Evolutionary conservation across 2,797 vertebrate species (phyloP), one percentile per base, ranked within the genome.

Genomic region (Manis pentadactyla): DNA sequence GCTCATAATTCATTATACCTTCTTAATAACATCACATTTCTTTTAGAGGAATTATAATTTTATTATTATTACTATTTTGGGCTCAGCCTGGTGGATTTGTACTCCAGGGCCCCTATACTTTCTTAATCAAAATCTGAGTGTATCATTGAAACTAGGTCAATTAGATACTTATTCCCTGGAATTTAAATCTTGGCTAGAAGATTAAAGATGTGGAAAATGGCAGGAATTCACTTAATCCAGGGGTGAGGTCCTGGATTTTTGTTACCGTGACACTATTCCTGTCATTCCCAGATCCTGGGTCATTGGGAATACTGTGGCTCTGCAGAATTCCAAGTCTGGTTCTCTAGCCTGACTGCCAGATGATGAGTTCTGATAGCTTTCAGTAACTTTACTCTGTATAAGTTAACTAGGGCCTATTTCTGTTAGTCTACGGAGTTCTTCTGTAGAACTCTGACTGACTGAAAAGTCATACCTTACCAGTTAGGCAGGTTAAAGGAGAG

Each of bases 101-200:
- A 74, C 49, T 87, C 25, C 46, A 85, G n/a, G 53, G 13, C 4
- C 19, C 73, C 15, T 37, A 10, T 0, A 68, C 10, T 18, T 87
- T 92, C 31, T 66, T 88, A 71, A 31, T 17, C 39, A 39, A 83
- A 78, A 21, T 68, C 79, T 89, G 51, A 57, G 17, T 55, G 34
- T 42, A 19, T 51, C 37, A 73, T 46, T 59, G 51, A 82, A 93
- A 90, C n/a, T 66, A 61, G 61, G 53, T 27, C 61, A 84, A 64
- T 79, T 23, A 55, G 23, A 74, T 3, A 88, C 9, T 55, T 77
- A 69, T 42, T 61, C 4, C 29, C 53, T 66, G 61, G 49, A 82
- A 88, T 73, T 91, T 91, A 78, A 92, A 61, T 94, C 68, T 88
- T 89, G n/a, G 21, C 21, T 46, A 84, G 77, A 84, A 55, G 64